Conservation (phyloP, 2,797 vertebrate species). For the Antennarius maculatus region DNA sequence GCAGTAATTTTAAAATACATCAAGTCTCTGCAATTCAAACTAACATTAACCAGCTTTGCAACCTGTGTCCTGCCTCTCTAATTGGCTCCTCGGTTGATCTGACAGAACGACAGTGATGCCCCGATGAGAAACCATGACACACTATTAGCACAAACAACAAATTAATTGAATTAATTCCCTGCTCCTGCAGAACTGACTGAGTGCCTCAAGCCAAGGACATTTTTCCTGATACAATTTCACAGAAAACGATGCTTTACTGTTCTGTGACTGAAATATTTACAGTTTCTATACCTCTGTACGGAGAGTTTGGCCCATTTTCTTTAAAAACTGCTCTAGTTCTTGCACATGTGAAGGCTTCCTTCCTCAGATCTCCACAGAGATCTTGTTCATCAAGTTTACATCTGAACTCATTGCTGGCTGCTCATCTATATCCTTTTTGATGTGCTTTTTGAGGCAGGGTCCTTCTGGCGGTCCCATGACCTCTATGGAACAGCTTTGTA, state of each 20-base stretch:
- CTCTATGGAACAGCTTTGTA: background rate
- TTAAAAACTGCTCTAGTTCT: background rate
- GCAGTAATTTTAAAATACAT: conserved; percentile 65
- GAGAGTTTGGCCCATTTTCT: background rate
- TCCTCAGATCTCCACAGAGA: background rate
- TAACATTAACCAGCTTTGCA: conserved; percentile 86
- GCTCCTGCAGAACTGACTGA: conserved; percentile 16
- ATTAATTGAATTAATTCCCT: conserved; percentile 28
- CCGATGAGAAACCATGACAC: conserved; percentile 79
- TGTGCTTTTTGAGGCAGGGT: background rate
- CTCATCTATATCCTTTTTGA: background rate
- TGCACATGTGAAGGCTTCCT: background rate
- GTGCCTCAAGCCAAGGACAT: background rate
- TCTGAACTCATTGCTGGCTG: background rate
- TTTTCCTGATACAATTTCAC: background rate
- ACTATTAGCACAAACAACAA: conserved; percentile 27
- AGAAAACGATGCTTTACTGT: background rate
- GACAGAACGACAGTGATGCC: conserved; percentile 82
- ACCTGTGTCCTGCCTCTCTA: conserved; percentile 86
- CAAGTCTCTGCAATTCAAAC: conserved; percentile 72
- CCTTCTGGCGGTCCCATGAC: background rate
- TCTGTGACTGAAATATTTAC: background rate
- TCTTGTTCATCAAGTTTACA: background rate
- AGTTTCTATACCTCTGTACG: background rate
- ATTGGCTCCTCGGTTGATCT: conserved; percentile 90